Evolutionary conservation across 2,113 vertebrate species (phyloP).

Genomic region (Mirounga angustirostris): DNA sequence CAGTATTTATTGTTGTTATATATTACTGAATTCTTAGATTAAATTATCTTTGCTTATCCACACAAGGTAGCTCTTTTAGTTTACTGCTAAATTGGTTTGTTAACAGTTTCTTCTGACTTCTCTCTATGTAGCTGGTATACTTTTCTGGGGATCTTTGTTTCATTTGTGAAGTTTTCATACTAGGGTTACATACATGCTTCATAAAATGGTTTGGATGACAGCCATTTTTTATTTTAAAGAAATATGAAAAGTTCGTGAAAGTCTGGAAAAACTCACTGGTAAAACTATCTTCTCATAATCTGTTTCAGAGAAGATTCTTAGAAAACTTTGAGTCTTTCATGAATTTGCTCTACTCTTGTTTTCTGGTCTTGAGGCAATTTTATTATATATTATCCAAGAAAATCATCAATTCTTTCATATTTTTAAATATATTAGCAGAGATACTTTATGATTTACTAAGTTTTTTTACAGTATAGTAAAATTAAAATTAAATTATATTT

Average conservation of each 20-base stretch:
- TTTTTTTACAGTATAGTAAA: neutral
- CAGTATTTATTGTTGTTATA: neutral
- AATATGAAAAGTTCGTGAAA: neutral
- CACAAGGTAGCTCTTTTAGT: neutral
- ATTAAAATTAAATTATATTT: neutral
- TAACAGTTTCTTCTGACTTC: constrained; percentile 1
- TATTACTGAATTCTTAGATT: neutral
- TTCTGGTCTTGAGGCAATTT: neutral
- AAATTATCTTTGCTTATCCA: constrained; percentile 2
- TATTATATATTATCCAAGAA: neutral
- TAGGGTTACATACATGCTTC: neutral
- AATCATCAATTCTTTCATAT: constrained; percentile 17
- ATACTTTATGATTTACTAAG: neutral
- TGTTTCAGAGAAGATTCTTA: neutral
- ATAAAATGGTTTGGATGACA: neutral
- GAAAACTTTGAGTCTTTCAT: neutral
- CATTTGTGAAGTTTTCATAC: neutral
- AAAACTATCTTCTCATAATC: constrained; percentile 37
- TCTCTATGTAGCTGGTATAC: neutral
- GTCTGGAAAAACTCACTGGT: neutral
- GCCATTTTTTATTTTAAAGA: neutral
- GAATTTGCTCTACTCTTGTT: neutral
- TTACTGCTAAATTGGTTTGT: neutral
- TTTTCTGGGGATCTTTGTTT: neutral
- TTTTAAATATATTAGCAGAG: constrained; percentile 29